Percentiles rank a stretch among this genome's conserved stretches.
Evolutionary conservation across 1,140 invertebrate species (phyloP).

Genomic region (Lepidurus couesii): DNA sequence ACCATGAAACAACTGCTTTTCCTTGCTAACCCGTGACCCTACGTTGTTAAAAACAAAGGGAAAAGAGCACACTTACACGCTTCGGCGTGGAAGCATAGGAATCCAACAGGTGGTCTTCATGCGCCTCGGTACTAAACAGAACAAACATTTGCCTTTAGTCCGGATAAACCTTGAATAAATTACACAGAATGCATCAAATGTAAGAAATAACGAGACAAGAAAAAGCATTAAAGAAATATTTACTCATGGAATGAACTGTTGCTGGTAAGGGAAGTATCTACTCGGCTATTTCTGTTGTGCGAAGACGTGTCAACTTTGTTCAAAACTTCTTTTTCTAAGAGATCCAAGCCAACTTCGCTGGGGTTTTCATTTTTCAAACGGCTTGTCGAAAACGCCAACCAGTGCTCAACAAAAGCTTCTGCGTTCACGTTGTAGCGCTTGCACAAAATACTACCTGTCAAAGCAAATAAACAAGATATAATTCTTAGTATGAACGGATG

Average conservation of each 20-base stretch:
- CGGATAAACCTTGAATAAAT: not conserved
- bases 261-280: not conserved
- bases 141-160: not conserved
- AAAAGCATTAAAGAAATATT: not conserved
- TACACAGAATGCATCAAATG: not conserved
- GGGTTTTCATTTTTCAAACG: constrained; percentile 5
- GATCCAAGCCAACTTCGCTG: not conserved
- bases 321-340: not conserved
- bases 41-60: not conserved
- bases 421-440: not conserved
- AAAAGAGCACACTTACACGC: not conserved
- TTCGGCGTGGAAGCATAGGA: not conserved
- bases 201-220: not conserved
- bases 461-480: not conserved
- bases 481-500: not conserved
- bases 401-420: not conserved
- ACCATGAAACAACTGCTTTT: not conserved
- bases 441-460: not conserved
- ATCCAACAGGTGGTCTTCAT: constrained; percentile 18
- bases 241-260: constrained; percentile 8
- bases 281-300: not conserved
- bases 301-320: not conserved
- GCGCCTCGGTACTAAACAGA: not conserved
- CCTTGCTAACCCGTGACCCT: constrained; percentile 10
- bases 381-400: not conserved